Evolutionary conservation across 2,113 vertebrate species (phyloP).

Genomic region (Lagopus muta): DNA sequence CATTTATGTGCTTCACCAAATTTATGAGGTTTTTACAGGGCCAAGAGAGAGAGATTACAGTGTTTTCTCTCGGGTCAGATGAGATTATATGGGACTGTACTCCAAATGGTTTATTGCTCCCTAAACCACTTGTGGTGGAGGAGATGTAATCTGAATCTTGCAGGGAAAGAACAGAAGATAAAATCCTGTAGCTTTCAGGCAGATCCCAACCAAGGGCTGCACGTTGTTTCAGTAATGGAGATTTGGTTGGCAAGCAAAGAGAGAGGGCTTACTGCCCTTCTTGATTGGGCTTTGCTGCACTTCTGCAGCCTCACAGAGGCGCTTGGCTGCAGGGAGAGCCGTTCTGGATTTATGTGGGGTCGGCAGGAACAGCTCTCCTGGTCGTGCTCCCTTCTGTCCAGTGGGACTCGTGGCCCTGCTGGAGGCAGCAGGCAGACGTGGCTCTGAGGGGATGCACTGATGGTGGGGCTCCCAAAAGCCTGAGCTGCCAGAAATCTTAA

Average conservation of each 20-base stretch:
- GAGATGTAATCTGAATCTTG: neutral
- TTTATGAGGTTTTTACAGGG: constrained; percentile 37
- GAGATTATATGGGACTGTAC: constrained; percentile 12
- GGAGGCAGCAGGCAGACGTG: neutral
- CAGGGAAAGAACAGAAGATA: neutral
- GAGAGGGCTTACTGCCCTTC: neutral
- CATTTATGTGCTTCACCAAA: constrained; percentile 6
- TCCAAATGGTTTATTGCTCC: constrained; percentile 42
- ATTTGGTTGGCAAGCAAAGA: neutral
- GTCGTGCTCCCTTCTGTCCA: neutral
- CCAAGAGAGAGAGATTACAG: neutral
- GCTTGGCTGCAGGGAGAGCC: neutral
- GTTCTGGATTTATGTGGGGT: neutral
- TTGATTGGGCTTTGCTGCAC: neutral
- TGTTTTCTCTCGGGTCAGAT: constrained; percentile 25
- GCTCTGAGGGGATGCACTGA: too few species aligned
- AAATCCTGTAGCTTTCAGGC: neutral
- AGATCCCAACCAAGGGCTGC: neutral
- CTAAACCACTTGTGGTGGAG: neutral
- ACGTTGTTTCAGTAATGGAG: neutral
- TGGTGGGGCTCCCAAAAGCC: neutral
- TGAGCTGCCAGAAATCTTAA: neutral
- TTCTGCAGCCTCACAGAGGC: neutral
- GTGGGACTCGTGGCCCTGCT: fast-evolving
- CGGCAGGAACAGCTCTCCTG: neutral